Base-by-base conservation (phyloP, 2,888 invertebrate species). In the Epicampocera succincta region DNA sequence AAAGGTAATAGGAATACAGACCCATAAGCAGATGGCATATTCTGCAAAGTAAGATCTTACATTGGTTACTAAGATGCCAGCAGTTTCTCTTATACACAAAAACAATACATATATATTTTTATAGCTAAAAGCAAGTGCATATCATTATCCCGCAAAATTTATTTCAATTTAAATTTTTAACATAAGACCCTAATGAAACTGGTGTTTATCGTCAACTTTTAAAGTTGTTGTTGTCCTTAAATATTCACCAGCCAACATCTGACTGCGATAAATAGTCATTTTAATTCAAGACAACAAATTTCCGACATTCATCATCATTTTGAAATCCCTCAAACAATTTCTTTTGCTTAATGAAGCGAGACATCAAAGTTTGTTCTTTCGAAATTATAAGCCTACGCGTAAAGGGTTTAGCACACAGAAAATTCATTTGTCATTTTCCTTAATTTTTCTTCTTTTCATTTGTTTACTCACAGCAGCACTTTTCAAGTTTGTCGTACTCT, bases 391-490 rank as follows among this genome's bases (percentile, higher is more conserved):
- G 87, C 88, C 87, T 85, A 84, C 84, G 85, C 86, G 85, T 87
- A 86, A 86, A 87, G 86, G 87, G 87, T 87, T 88, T 89, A 89
- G 88, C 89, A 89, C 89, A 89, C 87, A 87, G 85, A 86, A 87
- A 87, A 88, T 85, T 87, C 88, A 88, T 89, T 89, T 89, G 88
- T 89, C 89, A 89, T 87, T 85, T 63, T 25, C n/a, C n/a, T 85
- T 86, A 84, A 12, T 48, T 8, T 65, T 74, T 13, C 9, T 33
- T 42, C 5, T 42, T 50, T 25, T 4, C 29, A 17, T 8, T 46
- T 56, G 50, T 56, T 19, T 12, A 17, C 48, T 63, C 21, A 19
- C 40, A 68, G 40, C 33, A 71, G 66, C 73, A 65, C 33, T 33
- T 9, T 33, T 9, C 33, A 33, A 33, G 33, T 33, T 33, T 33